Conservation (phyloP, 1,140 invertebrate genomes). For the Trichogramma pretiosum region DNA sequence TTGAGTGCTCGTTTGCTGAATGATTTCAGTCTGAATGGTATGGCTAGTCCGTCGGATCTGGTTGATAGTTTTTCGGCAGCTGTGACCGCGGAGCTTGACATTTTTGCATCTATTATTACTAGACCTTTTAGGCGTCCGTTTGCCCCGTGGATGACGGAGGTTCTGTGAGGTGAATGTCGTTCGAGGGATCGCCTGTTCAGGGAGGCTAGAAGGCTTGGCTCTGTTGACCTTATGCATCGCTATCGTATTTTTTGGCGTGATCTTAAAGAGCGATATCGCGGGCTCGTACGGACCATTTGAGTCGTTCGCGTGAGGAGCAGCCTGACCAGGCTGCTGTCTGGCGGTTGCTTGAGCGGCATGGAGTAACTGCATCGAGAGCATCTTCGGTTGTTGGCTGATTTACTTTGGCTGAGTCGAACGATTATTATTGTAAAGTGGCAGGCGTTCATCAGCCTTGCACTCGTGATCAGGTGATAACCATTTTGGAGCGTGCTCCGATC, state of each 20-base stretch:
- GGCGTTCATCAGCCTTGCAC: background rate
- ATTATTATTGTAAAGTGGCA: background rate
- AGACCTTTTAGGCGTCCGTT: background rate
- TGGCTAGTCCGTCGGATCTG: background rate
- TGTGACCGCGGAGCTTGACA: background rate
- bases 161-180: background rate
- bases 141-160: background rate
- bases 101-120: background rate
- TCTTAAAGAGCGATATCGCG: background rate
- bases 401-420: background rate
- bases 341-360: background rate
- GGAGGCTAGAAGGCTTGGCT: background rate
- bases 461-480: background rate
- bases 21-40: background rate
- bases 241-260: background rate
- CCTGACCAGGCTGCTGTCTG: background rate
- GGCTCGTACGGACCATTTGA: background rate
- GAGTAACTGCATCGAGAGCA: background rate
- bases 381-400: background rate
- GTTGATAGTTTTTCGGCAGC: too few relatives aligned
- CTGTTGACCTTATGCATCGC: background rate
- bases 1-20: background rate
- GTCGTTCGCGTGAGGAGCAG: background rate
- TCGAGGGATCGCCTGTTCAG: background rate
- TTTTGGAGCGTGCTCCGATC: background rate